phyloP scores from a whole-genome alignment of 1,140 invertebrate genomes.

The Drosophila sproati region DNA sequence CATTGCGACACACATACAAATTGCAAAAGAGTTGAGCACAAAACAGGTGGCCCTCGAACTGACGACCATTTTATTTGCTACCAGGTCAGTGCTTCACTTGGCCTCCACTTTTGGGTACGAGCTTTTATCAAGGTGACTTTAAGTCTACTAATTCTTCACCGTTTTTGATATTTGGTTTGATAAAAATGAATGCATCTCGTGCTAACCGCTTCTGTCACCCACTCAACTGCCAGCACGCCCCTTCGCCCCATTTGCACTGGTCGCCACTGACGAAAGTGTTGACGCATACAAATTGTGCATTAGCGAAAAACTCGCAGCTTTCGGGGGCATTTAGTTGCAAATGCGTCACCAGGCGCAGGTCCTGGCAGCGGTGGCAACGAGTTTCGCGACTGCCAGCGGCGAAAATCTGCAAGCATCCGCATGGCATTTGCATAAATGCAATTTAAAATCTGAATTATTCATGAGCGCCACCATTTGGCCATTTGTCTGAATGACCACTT shows the following conservation, averaged over 20 bases:
- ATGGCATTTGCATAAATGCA: constrained; percentile 79
- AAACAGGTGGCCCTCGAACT: constrained; percentile 59
- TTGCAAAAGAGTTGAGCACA: constrained; percentile 66
- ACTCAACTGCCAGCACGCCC: not conserved
- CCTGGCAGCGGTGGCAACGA: constrained; percentile 7
- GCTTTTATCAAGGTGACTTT: constrained; percentile 11
- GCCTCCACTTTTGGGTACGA: constrained; percentile 49
- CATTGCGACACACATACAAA: constrained; percentile 52
- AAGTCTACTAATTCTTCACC: constrained; percentile 35
- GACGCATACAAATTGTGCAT: constrained; percentile 83
- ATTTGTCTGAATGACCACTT: constrained; percentile 83
- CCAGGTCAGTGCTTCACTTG: constrained; percentile 78
- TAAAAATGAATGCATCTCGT: constrained; percentile 60
- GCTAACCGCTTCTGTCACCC: not conserved
- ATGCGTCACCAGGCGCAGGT: constrained; percentile 53
- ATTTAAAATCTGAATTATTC: constrained; percentile 83
- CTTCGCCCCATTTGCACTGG: not conserved
- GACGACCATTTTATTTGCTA: constrained; percentile 61
- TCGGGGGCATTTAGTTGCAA: constrained; percentile 77
- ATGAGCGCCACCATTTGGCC: constrained; percentile 79
- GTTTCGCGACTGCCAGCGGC: constrained; percentile 68
- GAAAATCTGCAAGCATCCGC: constrained; percentile 81
- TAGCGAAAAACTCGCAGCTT: constrained; percentile 82
- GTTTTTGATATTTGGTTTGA: constrained; percentile 70
- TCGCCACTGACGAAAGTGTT: constrained; percentile 69